Evolutionary conservation across 1,140 invertebrate genomes (phyloP), one percentile per base, ranked within the genome.

Genomic region (Musca vetustissima): DNA sequence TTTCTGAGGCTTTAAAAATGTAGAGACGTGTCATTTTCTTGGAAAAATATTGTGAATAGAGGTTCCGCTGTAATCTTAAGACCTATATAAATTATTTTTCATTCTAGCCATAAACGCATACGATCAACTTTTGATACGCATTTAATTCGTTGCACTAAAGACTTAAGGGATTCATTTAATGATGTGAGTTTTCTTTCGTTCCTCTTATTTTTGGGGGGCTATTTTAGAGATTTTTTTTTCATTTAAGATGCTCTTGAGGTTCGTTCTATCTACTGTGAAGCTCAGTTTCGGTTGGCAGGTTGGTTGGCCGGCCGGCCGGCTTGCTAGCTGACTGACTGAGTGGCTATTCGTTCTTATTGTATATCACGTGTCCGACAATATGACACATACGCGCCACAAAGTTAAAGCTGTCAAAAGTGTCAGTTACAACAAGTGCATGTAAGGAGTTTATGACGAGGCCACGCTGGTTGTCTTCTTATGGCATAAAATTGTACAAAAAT

Each of bases 381-480:
- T 61, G 57, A 61, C 57, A 61, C 57, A 61, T 61, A 61, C 57
- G 57, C 57, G 57, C 57, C 28, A 61, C 57, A 61, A 43, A 61
- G 28, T 61, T 61, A 36, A 61, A 61, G 28, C 57, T 61, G 57
- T 61, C 57, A 61, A 61, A 61, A 61, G 57, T 61, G 57, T 61
- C 57, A 61, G 57, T 61, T 61, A 61, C 57, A 61, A 61, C 57
- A 61, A 61, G 57, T 61, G 57, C 57, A 28, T 61, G 25, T 61
- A 61, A 24, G 32, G 28, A 28, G 57, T 61, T 19, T 61, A 61
- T 61, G 19, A 61, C 13, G 36, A 43, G 36, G 36, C 36, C 36
- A 43, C 36, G 36, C 6, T 43, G 36, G 36, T 43, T 43, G 36
- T 43, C 4, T 43, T 43, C 36, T 43, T 43, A 43, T 43, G 36